Evolutionary conservation across 2,113 vertebrate species (phyloP).

Genomic region (Dryoscopus gambensis): DNA sequence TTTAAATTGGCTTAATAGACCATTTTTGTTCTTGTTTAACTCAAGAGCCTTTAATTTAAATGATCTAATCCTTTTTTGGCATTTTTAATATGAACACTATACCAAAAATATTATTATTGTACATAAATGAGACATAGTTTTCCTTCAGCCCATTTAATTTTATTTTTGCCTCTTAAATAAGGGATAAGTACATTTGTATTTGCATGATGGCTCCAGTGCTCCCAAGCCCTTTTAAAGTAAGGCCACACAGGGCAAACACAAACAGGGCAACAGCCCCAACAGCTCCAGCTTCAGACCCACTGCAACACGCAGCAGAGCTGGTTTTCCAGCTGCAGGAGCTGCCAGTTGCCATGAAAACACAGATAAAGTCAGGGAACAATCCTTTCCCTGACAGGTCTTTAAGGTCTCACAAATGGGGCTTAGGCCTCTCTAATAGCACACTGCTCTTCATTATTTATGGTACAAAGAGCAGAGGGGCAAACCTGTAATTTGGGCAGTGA

Average conservation of each 20-base stretch:
- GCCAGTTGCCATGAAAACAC: not conserved
- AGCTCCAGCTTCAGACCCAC: not conserved
- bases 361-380: not conserved
- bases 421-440: not conserved
- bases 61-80: not conserved
- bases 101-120: not conserved
- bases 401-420: not conserved
- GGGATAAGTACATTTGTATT: not conserved
- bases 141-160: conserved; percentile 1
- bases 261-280: not conserved
- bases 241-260: not conserved
- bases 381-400: not conserved
- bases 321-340: not conserved
- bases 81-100: not conserved
- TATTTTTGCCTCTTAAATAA: not conserved
- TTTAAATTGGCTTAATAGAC: conserved; percentile 12
- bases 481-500: not conserved
- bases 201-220: not conserved
- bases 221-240: not conserved
- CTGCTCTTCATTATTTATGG: not conserved
- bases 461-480: not conserved
- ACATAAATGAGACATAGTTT: not conserved
- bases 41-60: conserved; percentile 28
- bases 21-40: conserved; percentile 40
- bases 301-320: not conserved